These are phyloP conservation scores for Caenorhabditis remanei DNA, from an alignment of 1,140 invertebrate species.

Conservation along the genomic window DNA sequence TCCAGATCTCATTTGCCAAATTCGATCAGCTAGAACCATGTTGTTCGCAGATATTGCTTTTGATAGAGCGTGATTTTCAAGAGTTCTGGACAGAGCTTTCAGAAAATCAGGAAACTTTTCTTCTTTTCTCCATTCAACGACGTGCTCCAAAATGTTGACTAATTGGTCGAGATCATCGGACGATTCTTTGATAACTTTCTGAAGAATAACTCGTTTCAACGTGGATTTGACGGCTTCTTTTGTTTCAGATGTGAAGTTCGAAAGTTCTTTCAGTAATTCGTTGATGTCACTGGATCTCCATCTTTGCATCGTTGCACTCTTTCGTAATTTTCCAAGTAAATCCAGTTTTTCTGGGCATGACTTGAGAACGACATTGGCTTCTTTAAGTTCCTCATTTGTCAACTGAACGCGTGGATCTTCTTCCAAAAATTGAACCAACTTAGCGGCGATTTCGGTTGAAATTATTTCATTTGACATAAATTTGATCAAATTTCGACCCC, in stretches of 20 bases:
- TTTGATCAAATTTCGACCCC: neutral
- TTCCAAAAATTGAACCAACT: constrained; percentile 6
- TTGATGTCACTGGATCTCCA: constrained; percentile 12
- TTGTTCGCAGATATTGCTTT: neutral
- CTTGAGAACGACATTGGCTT: neutral
- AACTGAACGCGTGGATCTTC: constrained; percentile 27
- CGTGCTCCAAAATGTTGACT: neutral
- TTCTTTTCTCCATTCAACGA: constrained; percentile 23
- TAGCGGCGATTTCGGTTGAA: neutral
- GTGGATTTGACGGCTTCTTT: constrained; percentile 5
- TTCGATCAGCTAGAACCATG: constrained; percentile 29
- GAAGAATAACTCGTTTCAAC: constrained; percentile 36
- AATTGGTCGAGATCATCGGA: neutral
- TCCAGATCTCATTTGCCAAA: constrained; percentile 49
- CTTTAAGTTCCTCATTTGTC: neutral
- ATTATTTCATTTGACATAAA: constrained; percentile 34
- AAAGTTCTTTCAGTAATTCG: neutral
- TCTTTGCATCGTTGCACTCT: constrained; percentile 45
- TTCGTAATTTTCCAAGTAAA: neutral
- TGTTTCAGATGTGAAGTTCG: neutral
- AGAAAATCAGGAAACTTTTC: neutral
- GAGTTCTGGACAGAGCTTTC: neutral
- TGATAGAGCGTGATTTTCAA: neutral
- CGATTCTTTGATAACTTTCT: neutral
- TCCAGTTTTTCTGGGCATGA: constrained; percentile 7